Evolutionary conservation across 2,888 invertebrate species (phyloP).

Genomic region (Polia nebulosa): DNA sequence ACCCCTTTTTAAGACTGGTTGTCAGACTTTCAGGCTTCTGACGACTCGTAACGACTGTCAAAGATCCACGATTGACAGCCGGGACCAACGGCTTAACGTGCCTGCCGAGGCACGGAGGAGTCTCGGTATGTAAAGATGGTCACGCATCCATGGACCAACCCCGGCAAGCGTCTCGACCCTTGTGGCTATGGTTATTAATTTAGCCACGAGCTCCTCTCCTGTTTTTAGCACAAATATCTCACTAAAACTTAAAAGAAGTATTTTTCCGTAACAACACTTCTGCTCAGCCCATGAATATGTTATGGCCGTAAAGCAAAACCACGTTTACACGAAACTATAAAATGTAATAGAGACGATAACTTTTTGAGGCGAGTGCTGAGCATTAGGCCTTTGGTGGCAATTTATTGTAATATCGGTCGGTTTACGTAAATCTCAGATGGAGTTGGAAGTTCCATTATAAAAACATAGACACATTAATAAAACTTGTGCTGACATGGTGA

Average conservation of each 20-base stretch:
- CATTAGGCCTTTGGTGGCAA: slow-evolving; percentile 29
- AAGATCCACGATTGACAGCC: no score
- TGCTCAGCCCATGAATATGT: slow-evolving; percentile 36
- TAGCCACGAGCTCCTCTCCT: no score
- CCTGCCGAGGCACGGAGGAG: no score
- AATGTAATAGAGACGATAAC: slow-evolving; percentile 56
- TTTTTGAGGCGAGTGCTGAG: slow-evolving; percentile 47
- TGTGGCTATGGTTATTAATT: no score
- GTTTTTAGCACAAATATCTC: slow-evolving; percentile 13
- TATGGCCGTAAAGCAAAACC: slow-evolving; percentile 39
- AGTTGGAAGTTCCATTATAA: slow-evolving; percentile 38
- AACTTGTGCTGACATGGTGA: no score
- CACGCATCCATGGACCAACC: no score
- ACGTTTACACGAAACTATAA: slow-evolving; percentile 52
- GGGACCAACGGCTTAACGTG: no score
- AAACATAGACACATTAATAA: not conserved
- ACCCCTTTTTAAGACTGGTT: no score
- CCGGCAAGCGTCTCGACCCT: no score
- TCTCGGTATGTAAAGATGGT: no score
- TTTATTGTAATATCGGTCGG: slow-evolving; percentile 25
- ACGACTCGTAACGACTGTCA: no score
- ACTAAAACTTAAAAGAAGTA: slow-evolving; percentile 19
- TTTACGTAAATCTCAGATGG: slow-evolving; percentile 42
- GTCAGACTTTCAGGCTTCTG: no score
- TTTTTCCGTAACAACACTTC: slow-evolving; percentile 30